Evolutionary conservation across 1,140 invertebrate species (phyloP), one percentile per base, ranked within the genome.

Genomic region (Hyposmocoma kahamanoa): DNA sequence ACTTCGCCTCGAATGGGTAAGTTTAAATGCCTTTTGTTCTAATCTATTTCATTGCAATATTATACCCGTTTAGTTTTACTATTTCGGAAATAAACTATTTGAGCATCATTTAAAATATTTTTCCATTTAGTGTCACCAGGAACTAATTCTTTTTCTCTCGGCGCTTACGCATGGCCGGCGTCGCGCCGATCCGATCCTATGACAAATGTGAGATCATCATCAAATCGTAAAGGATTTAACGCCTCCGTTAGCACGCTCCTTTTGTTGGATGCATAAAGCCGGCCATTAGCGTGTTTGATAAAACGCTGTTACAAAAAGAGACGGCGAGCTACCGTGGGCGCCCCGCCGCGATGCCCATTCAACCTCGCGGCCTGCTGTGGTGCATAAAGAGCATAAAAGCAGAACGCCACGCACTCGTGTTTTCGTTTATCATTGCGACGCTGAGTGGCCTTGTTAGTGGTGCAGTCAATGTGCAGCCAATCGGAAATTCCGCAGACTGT

Each of bases 201-300:
- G 78, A 84, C 76, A 79, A 80, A 82, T 67, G 67, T 69, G 67
- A 74, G 64, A 76, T 68, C 65, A 72, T 75, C 78, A 70, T 80
- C 77, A 78, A 80, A 81, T 84, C 77, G 81, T 81, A 80, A 83
- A 80, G 81, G 81, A 84, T 84, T 84, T 84, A 84, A 84, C 81
- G 81, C 79, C 79, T 84, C 73, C 59, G 77, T 84, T 84, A 71
- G 78, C 81, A 81, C 78, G 71, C 77, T 84, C 70, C 81, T 79
- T 82, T 82, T 82, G 78, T 82, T 80, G 73, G 68, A 47, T 62
- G 59, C 70, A 77, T 78, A 84, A 84, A 74, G 78, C 78, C 77
- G 72, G 63, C 75, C 78, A 84, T 82, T 81, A 83, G 73, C 67
- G 73, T 84, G 75, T 84, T 84, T 82, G 78, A 81, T 84, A 79